These are phyloP conservation scores for Eilema griseolum DNA, from an alignment of 2,888 invertebrate species.

Conservation along the genomic window DNA sequence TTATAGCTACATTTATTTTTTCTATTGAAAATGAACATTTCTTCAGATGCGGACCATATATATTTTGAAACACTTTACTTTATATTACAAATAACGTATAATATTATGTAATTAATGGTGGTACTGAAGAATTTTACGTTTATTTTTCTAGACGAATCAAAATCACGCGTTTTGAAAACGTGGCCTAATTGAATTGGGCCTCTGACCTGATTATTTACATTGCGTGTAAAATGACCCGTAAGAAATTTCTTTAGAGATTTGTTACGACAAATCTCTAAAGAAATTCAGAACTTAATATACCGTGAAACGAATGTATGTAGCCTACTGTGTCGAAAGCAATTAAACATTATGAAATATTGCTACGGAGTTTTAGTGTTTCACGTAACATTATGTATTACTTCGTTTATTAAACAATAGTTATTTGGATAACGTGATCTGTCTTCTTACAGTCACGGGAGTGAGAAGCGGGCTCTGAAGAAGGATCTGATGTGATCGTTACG, in stretches of 20 bases:
- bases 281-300: slow-evolving; percentile 36
- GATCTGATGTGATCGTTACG: not conserved
- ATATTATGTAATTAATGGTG: too few species aligned
- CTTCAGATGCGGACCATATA: not conserved
- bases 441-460: not conserved
- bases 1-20: not conserved
- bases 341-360: slow-evolving; percentile 29
- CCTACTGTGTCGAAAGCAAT: slow-evolving; percentile 32
- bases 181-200: too few species aligned
- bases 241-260: slow-evolving; percentile 23
- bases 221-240: slow-evolving; percentile 42
- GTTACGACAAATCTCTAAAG: slow-evolving; percentile 22
- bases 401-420: not conserved
- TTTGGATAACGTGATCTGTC: not conserved
- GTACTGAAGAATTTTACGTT: too few species aligned
- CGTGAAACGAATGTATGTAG: slow-evolving; percentile 27
- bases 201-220: slow-evolving; percentile 41
- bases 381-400: slow-evolving; percentile 11
- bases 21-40: not conserved
- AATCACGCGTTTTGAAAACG: too few species aligned
- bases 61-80: not conserved
- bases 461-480: not conserved
- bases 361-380: slow-evolving; percentile 16
- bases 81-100: too few species aligned
- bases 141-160: too few species aligned